Evolutionary conservation across 2,797 vertebrate species (phyloP).

Genomic region (Platalea minor): DNA sequence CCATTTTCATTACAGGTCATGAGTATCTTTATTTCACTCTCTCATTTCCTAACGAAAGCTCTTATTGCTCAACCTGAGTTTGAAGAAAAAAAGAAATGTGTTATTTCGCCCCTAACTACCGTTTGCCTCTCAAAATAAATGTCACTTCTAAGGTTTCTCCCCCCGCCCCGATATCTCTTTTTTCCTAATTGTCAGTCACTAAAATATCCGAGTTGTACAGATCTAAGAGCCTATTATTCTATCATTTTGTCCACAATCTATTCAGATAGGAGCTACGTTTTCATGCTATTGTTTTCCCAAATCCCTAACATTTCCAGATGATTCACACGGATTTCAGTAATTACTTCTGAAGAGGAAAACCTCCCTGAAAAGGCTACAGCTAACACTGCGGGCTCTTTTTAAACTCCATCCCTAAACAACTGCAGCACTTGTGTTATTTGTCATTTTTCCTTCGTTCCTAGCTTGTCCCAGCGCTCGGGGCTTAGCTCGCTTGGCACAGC

Average conservation of each 20-base stretch:
- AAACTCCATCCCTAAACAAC: not conserved
- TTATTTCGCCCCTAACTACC: not conserved
- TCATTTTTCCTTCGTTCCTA: not conserved
- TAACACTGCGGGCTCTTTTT: not conserved
- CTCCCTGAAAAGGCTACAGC: not conserved
- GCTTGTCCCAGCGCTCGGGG: not conserved
- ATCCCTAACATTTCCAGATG: not conserved
- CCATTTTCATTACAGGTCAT: not conserved
- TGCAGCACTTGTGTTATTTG: not conserved
- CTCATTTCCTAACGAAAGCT: not conserved
- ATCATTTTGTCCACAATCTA: not conserved
- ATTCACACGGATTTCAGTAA: not conserved
- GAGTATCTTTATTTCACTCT: not conserved
- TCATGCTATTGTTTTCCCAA: not conserved
- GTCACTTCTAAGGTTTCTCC: not conserved
- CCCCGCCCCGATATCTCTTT: rapidly evolving
- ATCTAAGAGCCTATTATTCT: not conserved
- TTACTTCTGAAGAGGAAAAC: not conserved
- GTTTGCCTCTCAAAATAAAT: not conserved
- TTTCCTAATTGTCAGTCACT: not conserved
- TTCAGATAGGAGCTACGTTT: not conserved
- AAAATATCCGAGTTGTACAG: not conserved
- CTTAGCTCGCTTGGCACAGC: not conserved
- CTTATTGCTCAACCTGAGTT: not conserved
- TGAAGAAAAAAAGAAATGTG: not conserved